Evolutionary conservation across 2,888 invertebrate genomes (phyloP), one percentile per base, ranked within the genome.

Genomic region (Perdita meconis): DNA sequence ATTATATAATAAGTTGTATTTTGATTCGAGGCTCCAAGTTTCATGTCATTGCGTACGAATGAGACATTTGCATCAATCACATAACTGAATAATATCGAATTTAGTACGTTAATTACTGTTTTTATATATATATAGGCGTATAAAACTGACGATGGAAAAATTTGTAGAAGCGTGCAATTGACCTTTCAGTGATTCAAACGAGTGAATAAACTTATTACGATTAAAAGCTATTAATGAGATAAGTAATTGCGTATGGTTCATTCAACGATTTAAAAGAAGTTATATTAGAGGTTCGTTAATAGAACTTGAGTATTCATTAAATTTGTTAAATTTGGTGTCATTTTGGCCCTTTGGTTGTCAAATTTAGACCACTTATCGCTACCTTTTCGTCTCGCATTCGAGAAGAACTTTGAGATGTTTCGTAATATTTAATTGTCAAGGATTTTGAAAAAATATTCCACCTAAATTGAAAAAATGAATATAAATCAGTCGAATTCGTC

Each of bases 381-480:
- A 24, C 16, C 13, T n/a, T 67, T 13, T 22, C 19, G 16, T 47
- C 22, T 22, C 16, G 4, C 8, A 55, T 16, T 51, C 6, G 16
- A 16, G 16, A 16, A 34, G 16, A 55, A 8, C 10, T 30, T 1
- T 8, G 34, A 34, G 1, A 44, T 13, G 8, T 44, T 13, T 2
- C 36, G 26, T 13, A 4, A 10, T 34, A 16, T 6, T 12, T 66
- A 76, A 8, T 22, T 59, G 26, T 75, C 51, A 19, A 90, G 82
- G 87, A 96, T 95, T 93, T 96, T 96, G 90, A 96, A 97, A 91
- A 96, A 95, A 92, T 96, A 85, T 51, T 85, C 85, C 59, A 81
- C 80, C 85, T 85, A 22, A 26, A 68, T 26, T 59, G 30, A 68
- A 55, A n/a, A 1, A 34, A 47, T 55, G 6, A 51, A 24, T 30